Conservation (phyloP, 2,113 vertebrate genomes). For the Colinus virginianus region DNA sequence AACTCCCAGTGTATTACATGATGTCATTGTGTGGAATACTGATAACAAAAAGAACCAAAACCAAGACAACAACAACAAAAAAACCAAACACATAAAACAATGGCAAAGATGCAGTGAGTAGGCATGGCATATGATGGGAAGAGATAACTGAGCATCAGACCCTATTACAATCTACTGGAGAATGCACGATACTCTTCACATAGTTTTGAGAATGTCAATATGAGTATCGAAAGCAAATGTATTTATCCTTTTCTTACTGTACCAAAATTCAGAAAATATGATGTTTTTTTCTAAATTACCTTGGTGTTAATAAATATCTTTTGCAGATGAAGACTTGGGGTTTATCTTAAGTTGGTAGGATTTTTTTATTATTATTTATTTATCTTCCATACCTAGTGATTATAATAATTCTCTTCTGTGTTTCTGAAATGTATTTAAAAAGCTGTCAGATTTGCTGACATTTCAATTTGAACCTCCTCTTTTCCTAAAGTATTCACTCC, state of each 20-base stretch:
- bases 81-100: no score
- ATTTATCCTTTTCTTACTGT: not conserved
- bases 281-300: not conserved
- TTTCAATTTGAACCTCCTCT: not conserved
- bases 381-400: not conserved
- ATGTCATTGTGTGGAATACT: no score
- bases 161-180: not conserved
- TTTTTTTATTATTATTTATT: not conserved
- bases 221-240: not conserved
- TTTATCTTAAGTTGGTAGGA: not conserved
- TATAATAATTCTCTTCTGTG: not conserved
- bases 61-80: no score
- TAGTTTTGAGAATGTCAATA: not conserved
- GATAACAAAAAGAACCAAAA: no score
- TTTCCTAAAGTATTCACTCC: not conserved
- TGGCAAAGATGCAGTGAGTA: not conserved
- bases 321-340: not conserved
- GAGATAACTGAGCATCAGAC: not conserved
- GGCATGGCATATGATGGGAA: not conserved
- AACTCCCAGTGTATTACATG: no score
- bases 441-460: not conserved
- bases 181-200: not conserved
- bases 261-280: not conserved
- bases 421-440: not conserved
- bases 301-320: not conserved